phyloP scores from a whole-genome alignment of 2,888 invertebrate species.

The Ariolimax columbianus region DNA sequence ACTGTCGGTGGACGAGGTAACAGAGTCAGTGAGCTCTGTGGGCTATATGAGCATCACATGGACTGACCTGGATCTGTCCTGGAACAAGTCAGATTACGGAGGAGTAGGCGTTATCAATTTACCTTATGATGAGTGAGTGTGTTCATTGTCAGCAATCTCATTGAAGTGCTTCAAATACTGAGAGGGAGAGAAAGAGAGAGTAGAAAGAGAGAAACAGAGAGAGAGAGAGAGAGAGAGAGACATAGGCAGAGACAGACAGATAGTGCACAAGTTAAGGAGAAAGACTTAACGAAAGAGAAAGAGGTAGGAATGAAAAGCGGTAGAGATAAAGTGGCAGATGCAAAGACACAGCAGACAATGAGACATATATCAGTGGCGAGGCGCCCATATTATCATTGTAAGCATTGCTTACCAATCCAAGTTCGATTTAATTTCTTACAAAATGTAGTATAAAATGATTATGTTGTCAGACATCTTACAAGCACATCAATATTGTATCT shows the following conservation, averaged over 20 bases:
- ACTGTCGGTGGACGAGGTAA: slow-evolving; percentile 32
- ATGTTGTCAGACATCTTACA: too few species aligned
- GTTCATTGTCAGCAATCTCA: neutral
- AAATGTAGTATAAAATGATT: too few species aligned
- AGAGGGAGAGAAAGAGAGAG: neutral
- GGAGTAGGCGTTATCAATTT: neutral
- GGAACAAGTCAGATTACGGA: slow-evolving; percentile 37
- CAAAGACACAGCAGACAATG: too few species aligned
- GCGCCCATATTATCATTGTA: too few species aligned
- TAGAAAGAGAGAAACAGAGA: too few species aligned
- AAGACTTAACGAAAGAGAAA: neutral
- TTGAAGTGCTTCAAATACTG: too few species aligned
- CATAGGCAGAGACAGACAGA: neutral
- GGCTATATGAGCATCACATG: slow-evolving; percentile 18
- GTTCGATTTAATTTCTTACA: too few species aligned
- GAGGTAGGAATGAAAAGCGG: neutral
- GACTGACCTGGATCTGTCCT: slow-evolving; percentile 36
- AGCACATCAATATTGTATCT: too few species aligned
- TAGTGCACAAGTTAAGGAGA: neutral
- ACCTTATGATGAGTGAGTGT: slow-evolving; percentile 1
- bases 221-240: too few species aligned
- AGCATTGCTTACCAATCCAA: too few species aligned
- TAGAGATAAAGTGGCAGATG: too few species aligned
- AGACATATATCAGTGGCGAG: too few species aligned
- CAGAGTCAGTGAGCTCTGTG: slow-evolving; percentile 32